Base-by-base conservation (phyloP, 2,113 vertebrate genomes). In the Heptranchias perlo region DNA sequence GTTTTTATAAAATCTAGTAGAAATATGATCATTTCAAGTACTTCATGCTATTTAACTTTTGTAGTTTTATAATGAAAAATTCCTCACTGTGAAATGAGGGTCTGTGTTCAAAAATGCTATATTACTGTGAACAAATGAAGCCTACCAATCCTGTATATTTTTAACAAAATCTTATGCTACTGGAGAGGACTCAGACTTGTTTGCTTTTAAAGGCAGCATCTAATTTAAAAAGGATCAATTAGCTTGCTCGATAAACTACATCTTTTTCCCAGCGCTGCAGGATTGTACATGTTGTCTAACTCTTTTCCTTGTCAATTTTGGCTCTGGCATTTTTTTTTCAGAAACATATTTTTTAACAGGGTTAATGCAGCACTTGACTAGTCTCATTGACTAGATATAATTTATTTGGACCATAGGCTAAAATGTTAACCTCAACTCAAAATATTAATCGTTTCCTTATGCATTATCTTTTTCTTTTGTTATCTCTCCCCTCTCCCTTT, bases 401-500 rank as follows among this genome's bases (percentile, higher is more conserved):
- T 49, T 95, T 14, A 52, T 49, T 67, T 95, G 94, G 94, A n/a
- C 25, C 49, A 86, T 25, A 47, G 6, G 39, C 28, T 6, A 84
- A 47, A 54, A 47, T 62, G 31, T 82, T 64, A 86, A 44, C 86
- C 87, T 61, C 87, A 92, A 62, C 16, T 21, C 89, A 39, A 91
- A 91, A 54, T 62, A 62, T 2, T n/a, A 49, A 31, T 58, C 28
- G 31, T 96, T 62, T 21, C 5, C 73, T 65, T 86, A 13, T 62
- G 28, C 10, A 67, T 44, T 95, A 28, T 62, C 67, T 54, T 7
- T 67, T 82, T 39, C n/a, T n/a, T n/a, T n/a, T n/a, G n/a, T n/a
- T 89, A 73, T 96, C 6, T 87, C 78, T 52, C 4, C 13, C 97
- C 96, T 82, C 69, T 14, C 21, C 39, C 52, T 0, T 65, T n/a